Evolutionary conservation across 2,113 vertebrate species (phyloP).

Genomic region (Plecturocebus donacophilus): DNA sequence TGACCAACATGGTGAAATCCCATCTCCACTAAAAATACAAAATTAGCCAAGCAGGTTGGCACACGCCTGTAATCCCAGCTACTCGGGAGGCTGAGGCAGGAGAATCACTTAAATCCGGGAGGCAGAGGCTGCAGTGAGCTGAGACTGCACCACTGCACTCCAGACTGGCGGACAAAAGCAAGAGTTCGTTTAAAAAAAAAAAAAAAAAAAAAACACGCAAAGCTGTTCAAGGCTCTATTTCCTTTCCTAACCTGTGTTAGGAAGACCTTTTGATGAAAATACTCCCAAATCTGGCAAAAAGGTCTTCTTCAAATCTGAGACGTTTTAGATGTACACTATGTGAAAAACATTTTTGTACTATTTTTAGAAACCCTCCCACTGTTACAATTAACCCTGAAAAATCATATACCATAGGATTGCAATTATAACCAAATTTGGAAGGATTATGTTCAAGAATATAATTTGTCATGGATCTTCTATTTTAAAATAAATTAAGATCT

Average conservation of each 20-base stretch:
- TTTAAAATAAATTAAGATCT: slow-evolving; percentile 18
- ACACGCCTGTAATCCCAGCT: no score
- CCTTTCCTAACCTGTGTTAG: not conserved
- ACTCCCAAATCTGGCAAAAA: not conserved
- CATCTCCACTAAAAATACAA: no score
- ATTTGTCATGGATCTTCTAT: not conserved
- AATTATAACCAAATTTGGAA: not conserved
- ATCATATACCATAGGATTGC: not conserved
- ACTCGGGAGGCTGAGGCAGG: no score
- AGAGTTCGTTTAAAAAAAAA: not conserved
- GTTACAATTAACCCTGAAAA: not conserved
- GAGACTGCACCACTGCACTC: not conserved
- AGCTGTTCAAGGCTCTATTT: slow-evolving; percentile 4
- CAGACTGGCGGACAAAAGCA: not conserved
- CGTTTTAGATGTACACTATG: not conserved
- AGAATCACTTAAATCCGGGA: accelerated
- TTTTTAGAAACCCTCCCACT: not conserved
- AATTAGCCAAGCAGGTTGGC: no score
- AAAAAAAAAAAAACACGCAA: not conserved
- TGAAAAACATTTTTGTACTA: not conserved
- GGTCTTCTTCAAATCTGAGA: not conserved
- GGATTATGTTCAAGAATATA: not conserved
- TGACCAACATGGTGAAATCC: no score
- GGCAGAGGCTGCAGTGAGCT: no score
- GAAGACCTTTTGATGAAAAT: not conserved